Conservation (phyloP, 2,888 invertebrate species). For the Pyrrhosoma nymphula region DNA sequence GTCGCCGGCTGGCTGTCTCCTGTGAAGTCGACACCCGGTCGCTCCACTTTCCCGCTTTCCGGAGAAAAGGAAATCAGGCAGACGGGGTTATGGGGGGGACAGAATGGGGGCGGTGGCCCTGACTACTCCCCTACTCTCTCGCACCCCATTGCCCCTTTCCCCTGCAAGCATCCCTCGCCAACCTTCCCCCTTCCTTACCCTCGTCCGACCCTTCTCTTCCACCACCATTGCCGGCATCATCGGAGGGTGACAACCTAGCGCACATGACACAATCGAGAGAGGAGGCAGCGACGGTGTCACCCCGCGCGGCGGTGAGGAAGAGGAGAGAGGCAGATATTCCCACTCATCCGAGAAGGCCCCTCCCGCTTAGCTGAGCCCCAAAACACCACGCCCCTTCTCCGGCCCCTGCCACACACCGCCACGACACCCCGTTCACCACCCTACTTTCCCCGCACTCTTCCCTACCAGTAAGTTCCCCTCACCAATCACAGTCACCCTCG, state of each 20-base stretch:
- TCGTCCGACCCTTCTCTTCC: too few relatives aligned
- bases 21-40: conserved; percentile 28
- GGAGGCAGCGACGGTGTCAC: neutral
- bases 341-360: too few relatives aligned
- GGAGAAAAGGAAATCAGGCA: conserved; percentile 54
- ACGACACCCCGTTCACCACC: too few relatives aligned
- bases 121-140: neutral
- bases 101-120: neutral
- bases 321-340: neutral
- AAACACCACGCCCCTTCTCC: too few relatives aligned
- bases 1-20: conserved; percentile 17
- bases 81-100: conserved; percentile 9
- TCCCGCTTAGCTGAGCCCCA: too few relatives aligned
- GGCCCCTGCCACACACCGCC: too few relatives aligned
- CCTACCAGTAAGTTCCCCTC: too few relatives aligned
- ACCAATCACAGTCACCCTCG: too few relatives aligned
- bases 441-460: too few relatives aligned
- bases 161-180: neutral
- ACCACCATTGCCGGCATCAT: too few relatives aligned
- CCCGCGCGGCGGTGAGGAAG: neutral
- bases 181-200: neutral
- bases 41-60: conserved; percentile 54
- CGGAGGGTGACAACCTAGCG: neutral
- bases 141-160: neutral
- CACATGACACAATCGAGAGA: neutral